phyloP scores from a whole-genome alignment of 2,888 invertebrate genomes.

The Sarcophaga carnaria region DNA sequence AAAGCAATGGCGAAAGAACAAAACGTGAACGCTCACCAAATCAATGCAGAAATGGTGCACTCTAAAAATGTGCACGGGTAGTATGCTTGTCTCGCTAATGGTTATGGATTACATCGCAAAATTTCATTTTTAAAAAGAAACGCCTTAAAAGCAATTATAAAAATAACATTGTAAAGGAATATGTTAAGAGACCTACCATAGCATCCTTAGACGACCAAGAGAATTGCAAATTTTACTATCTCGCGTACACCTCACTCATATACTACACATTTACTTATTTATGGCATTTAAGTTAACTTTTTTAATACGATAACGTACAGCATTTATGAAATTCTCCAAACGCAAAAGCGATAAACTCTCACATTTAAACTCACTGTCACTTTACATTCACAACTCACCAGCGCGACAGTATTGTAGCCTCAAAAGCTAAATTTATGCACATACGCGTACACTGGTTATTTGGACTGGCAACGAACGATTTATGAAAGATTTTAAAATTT shows the following conservation, averaged over 20 bases:
- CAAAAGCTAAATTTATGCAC: constrained; percentile 10
- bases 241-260: background rate
- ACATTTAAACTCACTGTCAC: background rate
- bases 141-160: background rate
- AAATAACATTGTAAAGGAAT: too few species aligned
- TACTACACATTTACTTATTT: background rate
- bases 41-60: too few species aligned
- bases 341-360: constrained; percentile 11
- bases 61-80: too few species aligned
- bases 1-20: too few species aligned
- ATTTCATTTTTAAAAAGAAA: background rate
- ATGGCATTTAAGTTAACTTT: constrained; percentile 13
- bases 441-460: background rate
- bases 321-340: constrained; percentile 27
- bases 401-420: background rate
- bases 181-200: background rate
- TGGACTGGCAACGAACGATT: constrained; percentile 40
- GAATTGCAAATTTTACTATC: background rate
- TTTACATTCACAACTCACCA: background rate
- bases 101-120: too few species aligned
- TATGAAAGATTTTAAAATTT: constrained; percentile 36
- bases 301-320: background rate
- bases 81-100: too few species aligned
- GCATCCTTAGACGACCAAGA: background rate
- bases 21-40: too few species aligned